Conservation (phyloP, 1,140 invertebrate species). For the Eumaeus atala region DNA sequence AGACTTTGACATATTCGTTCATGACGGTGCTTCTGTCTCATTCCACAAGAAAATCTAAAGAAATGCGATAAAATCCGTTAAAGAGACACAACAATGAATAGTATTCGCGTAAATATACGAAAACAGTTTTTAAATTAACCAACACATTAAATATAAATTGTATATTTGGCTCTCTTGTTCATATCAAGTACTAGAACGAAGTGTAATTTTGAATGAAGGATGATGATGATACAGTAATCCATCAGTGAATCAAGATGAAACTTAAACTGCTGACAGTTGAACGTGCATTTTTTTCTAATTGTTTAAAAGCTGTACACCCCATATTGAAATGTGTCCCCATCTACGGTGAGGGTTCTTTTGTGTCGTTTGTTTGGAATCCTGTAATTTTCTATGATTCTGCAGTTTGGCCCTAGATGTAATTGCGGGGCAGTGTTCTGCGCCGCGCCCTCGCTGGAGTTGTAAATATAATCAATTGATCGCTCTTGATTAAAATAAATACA, state of each 20-base stretch:
- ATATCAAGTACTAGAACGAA: too few species aligned
- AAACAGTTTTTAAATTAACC: too few species aligned
- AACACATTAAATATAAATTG: too few species aligned
- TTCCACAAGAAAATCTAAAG: too few species aligned
- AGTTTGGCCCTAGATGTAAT: conserved; percentile 48
- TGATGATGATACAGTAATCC: too few species aligned
- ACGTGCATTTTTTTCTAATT: conserved; percentile 39
- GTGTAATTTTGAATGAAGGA: too few species aligned
- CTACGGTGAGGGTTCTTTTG: conserved; percentile 51
- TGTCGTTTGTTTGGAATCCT: conserved; percentile 60
- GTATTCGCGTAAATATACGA: too few species aligned
- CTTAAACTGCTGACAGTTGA: conserved; percentile 9
- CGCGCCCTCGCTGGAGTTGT: conserved; percentile 53
- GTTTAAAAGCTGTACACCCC: conserved; percentile 57
- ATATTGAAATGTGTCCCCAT: conserved; percentile 70
- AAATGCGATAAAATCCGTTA: too few species aligned
- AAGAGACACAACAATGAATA: too few species aligned
- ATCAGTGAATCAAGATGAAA: not conserved
- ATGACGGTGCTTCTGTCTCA: too few species aligned
- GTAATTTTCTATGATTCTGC: conserved; percentile 68
- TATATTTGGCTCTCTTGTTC: too few species aligned
- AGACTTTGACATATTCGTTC: too few species aligned
- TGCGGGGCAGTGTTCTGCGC: conserved; percentile 46
- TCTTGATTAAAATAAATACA: not conserved
- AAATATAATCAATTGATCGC: conserved; percentile 4